Evolutionary conservation across 2,113 vertebrate genomes (phyloP), one percentile per base, ranked within the genome.

Genomic region (Hassar affinis): DNA sequence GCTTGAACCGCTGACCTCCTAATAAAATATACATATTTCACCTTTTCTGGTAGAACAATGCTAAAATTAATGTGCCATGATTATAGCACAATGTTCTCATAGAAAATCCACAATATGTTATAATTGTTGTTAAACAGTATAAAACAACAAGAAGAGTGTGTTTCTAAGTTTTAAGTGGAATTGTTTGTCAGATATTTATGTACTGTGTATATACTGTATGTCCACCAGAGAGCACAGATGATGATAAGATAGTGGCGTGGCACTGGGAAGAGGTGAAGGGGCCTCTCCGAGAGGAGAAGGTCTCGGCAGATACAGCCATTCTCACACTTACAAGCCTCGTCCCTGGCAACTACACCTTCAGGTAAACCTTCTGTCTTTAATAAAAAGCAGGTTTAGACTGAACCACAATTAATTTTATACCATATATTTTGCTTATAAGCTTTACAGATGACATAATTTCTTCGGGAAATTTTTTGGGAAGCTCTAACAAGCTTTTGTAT

Each of bases 261-360:
- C 95, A 96, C 88, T 99, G 98, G 98, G 98, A 99, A 78, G 97
- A 99, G 78, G 93, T 98, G 83, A 98, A 97, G 88, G 98, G 98
- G 14, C 98, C 98, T 1, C 91, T 99, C 86, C 89, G 97, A 88
- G 97, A 98, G 87, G 96, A 97, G 84, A 99, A 98, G 88, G 96
- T 97, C 72, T 97, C 96, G 4, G 96, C 94, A 1, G 94, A 97
- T 77, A 96, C 93, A 6, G 84, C 92, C 35, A 93, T 98, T 80
- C 92, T 99, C 91, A 98, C 93, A 0, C 95, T 99, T 83, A 96
- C 93, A 87, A 95, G 92, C 89, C 93, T 99, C 81, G 96, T 99
- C 2, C 97, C 96, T 4, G 98, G 98, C 22, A 99, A 97, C 91
- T 99, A 99, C 93, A 98, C 96, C 0, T 99, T 99, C 94, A 97